Percentiles rank a stretch among this genome's conserved stretches.
phyloP scores from a whole-genome alignment of 2,113 vertebrate genomes.

The Brienomyrus brachyistius region DNA sequence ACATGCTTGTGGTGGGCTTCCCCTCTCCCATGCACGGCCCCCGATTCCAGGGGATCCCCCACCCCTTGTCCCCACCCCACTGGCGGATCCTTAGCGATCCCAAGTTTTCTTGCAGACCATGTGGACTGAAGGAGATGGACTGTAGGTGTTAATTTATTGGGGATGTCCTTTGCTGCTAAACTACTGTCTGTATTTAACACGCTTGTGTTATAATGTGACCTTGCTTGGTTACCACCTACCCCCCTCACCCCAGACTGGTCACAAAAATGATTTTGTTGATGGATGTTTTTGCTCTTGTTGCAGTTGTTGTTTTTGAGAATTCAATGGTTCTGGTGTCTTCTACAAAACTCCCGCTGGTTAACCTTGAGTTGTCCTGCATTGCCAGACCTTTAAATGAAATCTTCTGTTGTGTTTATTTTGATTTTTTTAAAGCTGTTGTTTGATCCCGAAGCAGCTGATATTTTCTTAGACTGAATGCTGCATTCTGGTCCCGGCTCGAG shows the following conservation, averaged over 20 bases:
- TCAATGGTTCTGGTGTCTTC: constrained; percentile 27
- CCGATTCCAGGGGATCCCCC: constrained; percentile 63
- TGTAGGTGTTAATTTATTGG: constrained; percentile 91
- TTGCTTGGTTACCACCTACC: constrained; percentile 65
- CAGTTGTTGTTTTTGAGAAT: constrained; percentile 38
- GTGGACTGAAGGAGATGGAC: constrained; percentile 67
- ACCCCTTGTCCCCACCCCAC: constrained; percentile 66
- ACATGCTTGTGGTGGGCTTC: constrained; percentile 42
- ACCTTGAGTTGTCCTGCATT: neutral
- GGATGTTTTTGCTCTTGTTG: constrained; percentile 41
- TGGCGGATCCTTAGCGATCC: constrained; percentile 69
- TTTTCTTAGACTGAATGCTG: constrained; percentile 4
- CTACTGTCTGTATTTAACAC: constrained; percentile 97
- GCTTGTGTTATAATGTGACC: constrained; percentile 80
- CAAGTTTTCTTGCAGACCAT: constrained; percentile 74
- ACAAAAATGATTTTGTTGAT: constrained; percentile 41
- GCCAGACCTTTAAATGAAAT: neutral
- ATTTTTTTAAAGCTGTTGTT: constrained; percentile 36
- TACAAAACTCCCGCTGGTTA: neutral
- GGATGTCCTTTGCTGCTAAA: constrained; percentile 89
- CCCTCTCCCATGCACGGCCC: constrained; percentile 67
- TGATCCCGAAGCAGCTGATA: neutral
- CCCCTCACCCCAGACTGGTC: constrained; percentile 56
- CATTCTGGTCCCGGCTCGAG: neutral
- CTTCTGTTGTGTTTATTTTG: constrained; percentile 47